Conservation (phyloP, 2,888 invertebrate genomes). For the Caenorhabditis wallacei region DNA sequence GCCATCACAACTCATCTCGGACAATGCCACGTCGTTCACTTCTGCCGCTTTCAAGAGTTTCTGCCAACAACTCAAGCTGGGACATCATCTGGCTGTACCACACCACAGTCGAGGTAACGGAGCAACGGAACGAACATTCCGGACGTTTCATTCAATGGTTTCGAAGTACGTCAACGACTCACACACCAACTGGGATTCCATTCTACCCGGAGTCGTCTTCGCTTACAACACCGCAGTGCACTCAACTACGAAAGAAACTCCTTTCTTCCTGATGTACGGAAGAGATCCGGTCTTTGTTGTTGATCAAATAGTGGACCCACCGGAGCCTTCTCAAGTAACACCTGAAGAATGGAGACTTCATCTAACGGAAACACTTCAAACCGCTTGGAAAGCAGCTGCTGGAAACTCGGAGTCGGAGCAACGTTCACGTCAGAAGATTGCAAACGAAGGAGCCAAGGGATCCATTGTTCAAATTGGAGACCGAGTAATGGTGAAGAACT, state of each 20-base stretch:
- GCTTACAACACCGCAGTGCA: constrained; percentile 64
- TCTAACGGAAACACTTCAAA: neutral
- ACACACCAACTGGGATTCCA: constrained; percentile 53
- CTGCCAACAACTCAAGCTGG: constrained; percentile 14
- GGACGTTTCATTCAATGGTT: constrained; percentile 61
- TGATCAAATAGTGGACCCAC: constrained; percentile 42
- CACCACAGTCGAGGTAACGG: constrained; percentile 74
- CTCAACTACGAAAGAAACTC: constrained; percentile 47
- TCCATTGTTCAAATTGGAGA: constrained; percentile 20
- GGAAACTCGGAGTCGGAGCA: neutral
- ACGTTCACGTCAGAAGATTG: neutral
- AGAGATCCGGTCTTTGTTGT: constrained; percentile 59
- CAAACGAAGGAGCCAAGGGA: neutral
- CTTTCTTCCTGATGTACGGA: constrained; percentile 62
- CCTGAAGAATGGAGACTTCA: neutral
- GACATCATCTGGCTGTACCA: constrained; percentile 58
- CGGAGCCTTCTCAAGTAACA: neutral
- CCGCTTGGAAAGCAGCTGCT: constrained; percentile 17
- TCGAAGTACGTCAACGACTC: constrained; percentile 47
- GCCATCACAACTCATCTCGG: neutral
- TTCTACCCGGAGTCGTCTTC: constrained; percentile 38
- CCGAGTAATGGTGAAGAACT: constrained; percentile 20
- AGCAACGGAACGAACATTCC: constrained; percentile 69
- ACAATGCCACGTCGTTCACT: neutral
- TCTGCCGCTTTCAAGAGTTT: constrained; percentile 1